phyloP scores from a whole-genome alignment of 2,888 invertebrate species.

The Scaptomyza parva region DNA sequence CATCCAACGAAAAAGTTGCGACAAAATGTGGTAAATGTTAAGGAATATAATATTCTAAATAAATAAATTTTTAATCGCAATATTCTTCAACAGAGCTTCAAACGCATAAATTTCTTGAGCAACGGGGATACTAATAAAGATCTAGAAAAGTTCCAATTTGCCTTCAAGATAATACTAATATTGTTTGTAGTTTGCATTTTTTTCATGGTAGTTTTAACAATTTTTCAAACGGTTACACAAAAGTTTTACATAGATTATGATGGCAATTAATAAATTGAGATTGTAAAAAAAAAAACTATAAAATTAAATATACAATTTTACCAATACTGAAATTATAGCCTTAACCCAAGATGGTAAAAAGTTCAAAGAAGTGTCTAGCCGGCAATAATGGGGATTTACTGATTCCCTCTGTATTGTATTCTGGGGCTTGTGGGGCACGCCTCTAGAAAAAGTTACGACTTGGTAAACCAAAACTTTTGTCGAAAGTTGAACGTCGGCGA shows the following conservation, averaged over 20 bases:
- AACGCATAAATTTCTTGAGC: no score
- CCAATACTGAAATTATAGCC: not conserved
- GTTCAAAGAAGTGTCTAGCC: slow-evolving; percentile 16
- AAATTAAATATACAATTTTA: not conserved
- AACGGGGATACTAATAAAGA: not conserved
- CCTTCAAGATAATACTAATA: not conserved
- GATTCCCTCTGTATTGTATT: slow-evolving; percentile 27
- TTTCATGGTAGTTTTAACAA: not conserved
- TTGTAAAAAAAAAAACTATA: not conserved
- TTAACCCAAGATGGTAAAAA: not conserved
- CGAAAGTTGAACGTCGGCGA: slow-evolving; percentile 14
- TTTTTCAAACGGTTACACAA: not conserved
- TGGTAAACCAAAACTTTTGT: slow-evolving; percentile 43
- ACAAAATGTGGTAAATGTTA: no score
- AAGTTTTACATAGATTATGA: not conserved
- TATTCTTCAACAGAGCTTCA: no score
- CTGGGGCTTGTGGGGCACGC: slow-evolving; percentile 50
- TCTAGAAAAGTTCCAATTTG: not conserved
- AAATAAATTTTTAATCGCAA: no score
- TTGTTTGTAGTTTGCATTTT: not conserved
- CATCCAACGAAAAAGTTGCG: no score
- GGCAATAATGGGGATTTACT: slow-evolving; percentile 15
- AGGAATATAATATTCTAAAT: no score
- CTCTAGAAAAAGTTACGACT: slow-evolving; percentile 46
- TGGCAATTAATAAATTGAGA: not conserved